Evolutionary conservation across 2,113 vertebrate genomes (phyloP).

Genomic region (Menidia beryllina): DNA sequence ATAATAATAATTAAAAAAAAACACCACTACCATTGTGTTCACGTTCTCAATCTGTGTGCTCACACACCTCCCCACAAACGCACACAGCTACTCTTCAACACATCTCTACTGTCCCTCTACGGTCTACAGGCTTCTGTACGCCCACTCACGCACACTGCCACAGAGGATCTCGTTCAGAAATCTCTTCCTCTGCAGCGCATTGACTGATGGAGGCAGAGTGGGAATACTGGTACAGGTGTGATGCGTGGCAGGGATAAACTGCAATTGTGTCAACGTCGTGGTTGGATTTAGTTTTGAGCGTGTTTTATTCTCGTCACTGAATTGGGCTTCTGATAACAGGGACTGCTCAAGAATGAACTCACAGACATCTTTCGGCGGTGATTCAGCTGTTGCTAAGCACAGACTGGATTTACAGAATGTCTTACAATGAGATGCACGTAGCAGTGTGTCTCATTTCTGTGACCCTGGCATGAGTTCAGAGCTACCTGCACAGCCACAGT

Average conservation of each 20-base stretch:
- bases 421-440: constrained; percentile 2
- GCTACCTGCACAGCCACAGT: background rate
- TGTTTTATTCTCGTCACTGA: constrained; percentile 10
- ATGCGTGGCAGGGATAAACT: constrained; percentile 12
- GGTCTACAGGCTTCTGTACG: constrained; percentile 58
- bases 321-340: constrained; percentile 1
- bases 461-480: constrained; percentile 10
- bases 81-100: constrained; percentile 34
- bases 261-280: constrained; percentile 16
- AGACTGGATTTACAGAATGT: constrained; percentile 16
- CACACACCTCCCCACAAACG: constrained; percentile 23
- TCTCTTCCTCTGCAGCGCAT: constrained; percentile 52
- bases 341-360: constrained; percentile 6
- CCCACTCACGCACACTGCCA: constrained; percentile 55
- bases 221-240: constrained; percentile 45
- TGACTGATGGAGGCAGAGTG: constrained; percentile 42
- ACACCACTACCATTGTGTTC: constrained; percentile 22
- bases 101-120: constrained; percentile 54
- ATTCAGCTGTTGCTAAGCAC: constrained; percentile 57
- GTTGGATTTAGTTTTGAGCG: constrained; percentile 9
- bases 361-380: constrained; percentile 16
- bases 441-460: constrained; percentile 1
- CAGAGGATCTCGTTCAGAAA: constrained; percentile 60
- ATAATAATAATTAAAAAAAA: background rate
- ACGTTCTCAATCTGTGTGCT: constrained; percentile 24